Conservation (phyloP, 2,888 invertebrate genomes). For the Syrphus vitripennis region DNA sequence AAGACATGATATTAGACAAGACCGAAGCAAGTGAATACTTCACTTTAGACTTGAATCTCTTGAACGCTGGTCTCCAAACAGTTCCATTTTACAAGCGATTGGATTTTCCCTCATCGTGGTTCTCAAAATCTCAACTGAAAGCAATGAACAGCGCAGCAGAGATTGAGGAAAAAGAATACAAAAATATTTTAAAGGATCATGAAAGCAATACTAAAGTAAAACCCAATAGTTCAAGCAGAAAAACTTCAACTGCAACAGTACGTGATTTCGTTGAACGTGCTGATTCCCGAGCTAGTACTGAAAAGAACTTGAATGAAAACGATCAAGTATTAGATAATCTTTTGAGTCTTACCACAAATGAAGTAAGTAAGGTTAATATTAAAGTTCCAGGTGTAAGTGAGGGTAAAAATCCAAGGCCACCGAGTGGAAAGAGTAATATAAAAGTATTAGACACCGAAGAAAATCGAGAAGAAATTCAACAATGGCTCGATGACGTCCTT, state of each 20-base stretch:
- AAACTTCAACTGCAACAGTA: conserved; percentile 68
- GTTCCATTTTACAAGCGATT: conserved; percentile 81
- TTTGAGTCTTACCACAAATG: conserved; percentile 75
- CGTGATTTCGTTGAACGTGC: background rate
- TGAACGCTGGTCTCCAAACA: conserved; percentile 80
- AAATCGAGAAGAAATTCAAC: conserved; percentile 77
- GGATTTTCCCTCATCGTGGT: conserved; percentile 79
- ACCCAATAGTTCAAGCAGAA: conserved; percentile 63
- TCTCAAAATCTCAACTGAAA: conserved; percentile 78
- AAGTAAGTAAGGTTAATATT: conserved; percentile 63
- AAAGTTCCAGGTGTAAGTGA: conserved; percentile 29
- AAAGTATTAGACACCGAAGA: conserved; percentile 20
- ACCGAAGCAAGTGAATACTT: conserved; percentile 79
- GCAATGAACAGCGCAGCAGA: conserved; percentile 78
- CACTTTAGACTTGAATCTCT: conserved; percentile 79
- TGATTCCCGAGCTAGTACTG: conserved; percentile 2
- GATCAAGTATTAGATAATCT: conserved; percentile 79
- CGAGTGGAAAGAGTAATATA: conserved; percentile 18
- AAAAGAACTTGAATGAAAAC: conserved; percentile 12
- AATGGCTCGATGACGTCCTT: conserved; percentile 80
- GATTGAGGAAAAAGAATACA: conserved; percentile 76
- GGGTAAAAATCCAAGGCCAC: conserved; percentile 24
- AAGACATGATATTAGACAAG: conserved; percentile 77
- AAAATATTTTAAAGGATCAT: conserved; percentile 74
- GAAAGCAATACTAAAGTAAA: conserved; percentile 72